A percentile compares a stretch with the other conserved stretches of the same genome.
phyloP scores from a whole-genome alignment of 1,140 invertebrate species.

The Brachionus koreanus region DNA sequence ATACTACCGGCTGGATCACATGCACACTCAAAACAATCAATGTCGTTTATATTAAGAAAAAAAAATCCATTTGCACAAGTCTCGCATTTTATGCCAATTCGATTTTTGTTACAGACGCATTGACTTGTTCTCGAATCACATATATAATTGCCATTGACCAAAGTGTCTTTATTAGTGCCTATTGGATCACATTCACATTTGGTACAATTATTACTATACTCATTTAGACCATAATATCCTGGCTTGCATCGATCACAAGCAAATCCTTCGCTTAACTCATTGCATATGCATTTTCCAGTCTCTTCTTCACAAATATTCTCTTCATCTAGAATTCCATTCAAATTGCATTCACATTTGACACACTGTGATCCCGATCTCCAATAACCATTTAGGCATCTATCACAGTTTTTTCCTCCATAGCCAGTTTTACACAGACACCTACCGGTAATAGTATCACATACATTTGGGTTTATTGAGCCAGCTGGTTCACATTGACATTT shows the following conservation, averaged over 20 bases:
- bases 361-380: slow-evolving; percentile 87
- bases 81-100: slow-evolving; percentile 86
- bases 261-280: slow-evolving; percentile 63
- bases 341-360: slow-evolving; percentile 83
- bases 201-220: slow-evolving; percentile 68
- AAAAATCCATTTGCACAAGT: slow-evolving; percentile 74
- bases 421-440: slow-evolving; percentile 75
- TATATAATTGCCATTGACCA: background rate
- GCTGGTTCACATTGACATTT: slow-evolving; percentile 80
- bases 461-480: slow-evolving; percentile 66
- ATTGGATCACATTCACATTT: slow-evolving; percentile 62
- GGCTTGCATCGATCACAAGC: slow-evolving; percentile 67
- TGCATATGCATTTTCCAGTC: slow-evolving; percentile 44
- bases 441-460: slow-evolving; percentile 82
- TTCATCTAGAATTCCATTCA: slow-evolving; percentile 79
- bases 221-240: background rate
- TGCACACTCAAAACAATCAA: slow-evolving; percentile 67
- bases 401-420: slow-evolving; percentile 52
- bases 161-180: slow-evolving; percentile 46
- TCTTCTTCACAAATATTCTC: slow-evolving; percentile 37
- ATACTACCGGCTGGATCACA: slow-evolving; percentile 81
- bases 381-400: slow-evolving; percentile 67
- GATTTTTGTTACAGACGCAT: slow-evolving; percentile 89
- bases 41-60: slow-evolving; percentile 44
- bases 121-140: slow-evolving; percentile 66